phyloP scores from a whole-genome alignment of 2,113 vertebrate species.

The Lota lota region DNA sequence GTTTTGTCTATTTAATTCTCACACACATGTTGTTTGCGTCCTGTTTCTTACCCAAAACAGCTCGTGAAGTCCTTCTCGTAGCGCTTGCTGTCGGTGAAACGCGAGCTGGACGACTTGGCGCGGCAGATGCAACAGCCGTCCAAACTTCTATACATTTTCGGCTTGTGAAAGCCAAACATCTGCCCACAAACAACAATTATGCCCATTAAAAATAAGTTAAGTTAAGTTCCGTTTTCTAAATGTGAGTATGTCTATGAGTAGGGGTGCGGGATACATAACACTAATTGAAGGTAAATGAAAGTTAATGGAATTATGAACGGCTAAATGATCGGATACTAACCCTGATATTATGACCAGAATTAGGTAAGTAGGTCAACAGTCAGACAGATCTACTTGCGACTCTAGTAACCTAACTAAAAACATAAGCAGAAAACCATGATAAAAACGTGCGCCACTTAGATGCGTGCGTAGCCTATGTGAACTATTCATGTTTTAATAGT shows the following conservation, averaged over 20 bases:
- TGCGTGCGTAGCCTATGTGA: no score
- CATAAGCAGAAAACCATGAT: no score
- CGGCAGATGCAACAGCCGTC: slow-evolving; percentile 98
- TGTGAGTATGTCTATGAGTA: no score
- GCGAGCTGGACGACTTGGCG: slow-evolving; percentile 97
- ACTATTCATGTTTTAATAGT: no score
- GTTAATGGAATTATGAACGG: no score
- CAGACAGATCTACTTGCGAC: slow-evolving; percentile 69
- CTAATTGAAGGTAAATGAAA: no score
- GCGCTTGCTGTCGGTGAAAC: slow-evolving; percentile 98
- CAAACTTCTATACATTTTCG: slow-evolving; percentile 98
- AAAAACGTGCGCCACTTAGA: no score
- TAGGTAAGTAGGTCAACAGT: slow-evolving; percentile 70
- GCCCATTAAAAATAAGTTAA: no score
- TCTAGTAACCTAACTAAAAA: no score
- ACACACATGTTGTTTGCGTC: slow-evolving; percentile 9
- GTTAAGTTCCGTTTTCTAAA: no score
- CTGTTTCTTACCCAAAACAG: slow-evolving; percentile 90
- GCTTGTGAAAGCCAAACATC: slow-evolving; percentile 99
- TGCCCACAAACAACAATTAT: slow-evolving; percentile 26
- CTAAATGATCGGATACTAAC: no score
- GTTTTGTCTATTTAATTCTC: neutral
- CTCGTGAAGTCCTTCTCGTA: slow-evolving; percentile 97
- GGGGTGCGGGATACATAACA: no score
- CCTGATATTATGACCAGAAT: slow-evolving; percentile 53